Conservation (phyloP, 2,888 invertebrate genomes). For the Idaea aversata region DNA sequence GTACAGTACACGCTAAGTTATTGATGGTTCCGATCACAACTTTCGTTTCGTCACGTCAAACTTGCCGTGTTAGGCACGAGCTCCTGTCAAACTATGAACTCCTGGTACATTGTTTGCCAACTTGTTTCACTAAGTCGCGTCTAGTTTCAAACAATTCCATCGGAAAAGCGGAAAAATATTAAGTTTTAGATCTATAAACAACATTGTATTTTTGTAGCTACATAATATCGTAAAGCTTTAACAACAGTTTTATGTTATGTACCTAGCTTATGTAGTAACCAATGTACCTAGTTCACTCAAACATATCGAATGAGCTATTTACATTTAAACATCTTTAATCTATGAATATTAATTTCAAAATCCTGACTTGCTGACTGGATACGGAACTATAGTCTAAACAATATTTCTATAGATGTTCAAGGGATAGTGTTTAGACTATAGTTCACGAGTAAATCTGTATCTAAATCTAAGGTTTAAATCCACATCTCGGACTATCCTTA, state of each 20-base stretch:
- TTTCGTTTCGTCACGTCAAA: constrained; percentile 22
- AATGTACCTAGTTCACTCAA: no score
- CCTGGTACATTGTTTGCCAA: constrained; percentile 27
- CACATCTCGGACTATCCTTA: no score
- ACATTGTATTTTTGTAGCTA: not conserved
- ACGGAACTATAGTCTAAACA: no score
- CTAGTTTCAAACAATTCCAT: constrained; percentile 9
- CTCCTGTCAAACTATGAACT: constrained; percentile 23
- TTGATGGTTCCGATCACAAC: constrained; percentile 22
- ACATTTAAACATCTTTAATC: no score
- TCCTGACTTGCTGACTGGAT: no score
- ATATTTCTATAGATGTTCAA: no score
- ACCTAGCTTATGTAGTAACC: no score
- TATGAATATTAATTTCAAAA: no score
- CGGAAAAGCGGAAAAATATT: constrained; percentile 17
- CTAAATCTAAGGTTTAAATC: no score
- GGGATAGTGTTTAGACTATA: no score
- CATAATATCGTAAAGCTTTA: not conserved
- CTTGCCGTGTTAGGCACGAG: constrained; percentile 22
- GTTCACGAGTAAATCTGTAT: no score
- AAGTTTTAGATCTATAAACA: constrained; percentile 15
- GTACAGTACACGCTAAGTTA: constrained; percentile 12
- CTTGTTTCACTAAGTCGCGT: constrained; percentile 12
- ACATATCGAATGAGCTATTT: no score
- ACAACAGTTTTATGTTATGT: not conserved